These are phyloP conservation scores for Distichodus sexfasciatus DNA, from an alignment of 2,797 vertebrate species.

Conservation along the genomic window DNA sequence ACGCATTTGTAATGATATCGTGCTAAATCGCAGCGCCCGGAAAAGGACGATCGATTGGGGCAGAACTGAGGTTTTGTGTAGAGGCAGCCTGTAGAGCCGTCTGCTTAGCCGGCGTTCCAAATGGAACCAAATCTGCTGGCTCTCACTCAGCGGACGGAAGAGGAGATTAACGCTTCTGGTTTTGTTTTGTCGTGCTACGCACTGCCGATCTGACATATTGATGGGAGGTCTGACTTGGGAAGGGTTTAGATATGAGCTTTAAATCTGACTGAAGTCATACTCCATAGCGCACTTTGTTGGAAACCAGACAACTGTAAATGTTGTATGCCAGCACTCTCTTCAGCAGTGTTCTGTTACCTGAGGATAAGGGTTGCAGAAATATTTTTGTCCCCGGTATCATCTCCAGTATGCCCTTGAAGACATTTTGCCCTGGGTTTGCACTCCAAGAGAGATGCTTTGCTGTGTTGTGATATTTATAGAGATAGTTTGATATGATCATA, in stretches of 20 bases:
- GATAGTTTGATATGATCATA: too few relatives aligned
- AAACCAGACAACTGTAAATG: not conserved
- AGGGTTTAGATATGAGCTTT: not conserved
- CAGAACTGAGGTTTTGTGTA: constrained; percentile 9
- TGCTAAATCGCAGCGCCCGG: not conserved
- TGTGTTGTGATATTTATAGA: too few relatives aligned
- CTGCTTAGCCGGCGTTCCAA: not conserved
- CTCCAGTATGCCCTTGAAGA: too few relatives aligned
- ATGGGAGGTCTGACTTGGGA: not conserved
- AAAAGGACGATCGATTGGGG: constrained; percentile 3
- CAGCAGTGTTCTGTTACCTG: too few relatives aligned
- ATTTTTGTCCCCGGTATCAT: too few relatives aligned
- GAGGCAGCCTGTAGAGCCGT: constrained; percentile 3
- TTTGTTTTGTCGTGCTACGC: not conserved
- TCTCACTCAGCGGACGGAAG: not conserved
- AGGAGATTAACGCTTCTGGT: not conserved
- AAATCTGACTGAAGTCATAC: not conserved
- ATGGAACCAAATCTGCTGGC: not conserved
- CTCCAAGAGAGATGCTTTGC: too few relatives aligned
- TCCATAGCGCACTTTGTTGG: not conserved
- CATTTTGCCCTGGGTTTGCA: too few relatives aligned
- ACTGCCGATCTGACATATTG: not conserved
- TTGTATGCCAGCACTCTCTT: not conserved
- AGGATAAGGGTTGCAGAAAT: not conserved
- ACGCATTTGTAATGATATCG: not conserved